Percentiles rank a stretch among this genome's conserved stretches.
phyloP scores from a whole-genome alignment of 2,113 vertebrate genomes.

The Passer montanus region DNA sequence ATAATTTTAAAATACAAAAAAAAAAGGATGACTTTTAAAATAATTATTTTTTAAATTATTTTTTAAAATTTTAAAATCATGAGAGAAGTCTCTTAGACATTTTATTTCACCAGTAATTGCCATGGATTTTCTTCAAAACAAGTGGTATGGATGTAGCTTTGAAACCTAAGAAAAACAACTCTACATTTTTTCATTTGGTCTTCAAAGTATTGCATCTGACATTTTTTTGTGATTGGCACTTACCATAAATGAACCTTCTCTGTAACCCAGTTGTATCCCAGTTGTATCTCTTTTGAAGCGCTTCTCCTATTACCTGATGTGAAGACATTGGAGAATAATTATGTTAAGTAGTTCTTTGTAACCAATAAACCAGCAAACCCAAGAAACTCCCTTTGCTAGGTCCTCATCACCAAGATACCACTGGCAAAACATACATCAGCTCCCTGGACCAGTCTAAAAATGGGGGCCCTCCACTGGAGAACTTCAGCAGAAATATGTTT shows the following conservation, averaged over 20 bases:
- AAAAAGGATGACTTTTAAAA: background rate
- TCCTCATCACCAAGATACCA: background rate
- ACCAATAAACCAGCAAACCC: constrained; percentile 50
- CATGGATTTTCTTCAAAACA: background rate
- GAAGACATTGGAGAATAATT: constrained; percentile 32
- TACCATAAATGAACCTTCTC: background rate
- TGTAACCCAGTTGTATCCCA: background rate
- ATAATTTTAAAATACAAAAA: background rate
- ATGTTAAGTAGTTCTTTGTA: constrained; percentile 56
- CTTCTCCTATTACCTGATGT: background rate
- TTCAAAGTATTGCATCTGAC: constrained; percentile 2
- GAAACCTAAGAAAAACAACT: background rate
- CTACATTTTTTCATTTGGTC: background rate
- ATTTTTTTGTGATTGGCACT: background rate
- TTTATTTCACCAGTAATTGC: background rate
- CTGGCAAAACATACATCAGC: background rate
- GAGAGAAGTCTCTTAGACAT: background rate
- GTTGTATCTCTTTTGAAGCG: background rate
- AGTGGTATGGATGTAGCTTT: background rate
- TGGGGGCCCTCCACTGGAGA: background rate
- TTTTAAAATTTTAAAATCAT: background rate
- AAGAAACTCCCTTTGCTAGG: background rate
- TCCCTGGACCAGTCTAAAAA: background rate
- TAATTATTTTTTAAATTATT: background rate
- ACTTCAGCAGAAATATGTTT: background rate